These are phyloP conservation scores for Hetaerina americana DNA, from an alignment of 1,140 invertebrate genomes.

Conservation along the genomic window DNA sequence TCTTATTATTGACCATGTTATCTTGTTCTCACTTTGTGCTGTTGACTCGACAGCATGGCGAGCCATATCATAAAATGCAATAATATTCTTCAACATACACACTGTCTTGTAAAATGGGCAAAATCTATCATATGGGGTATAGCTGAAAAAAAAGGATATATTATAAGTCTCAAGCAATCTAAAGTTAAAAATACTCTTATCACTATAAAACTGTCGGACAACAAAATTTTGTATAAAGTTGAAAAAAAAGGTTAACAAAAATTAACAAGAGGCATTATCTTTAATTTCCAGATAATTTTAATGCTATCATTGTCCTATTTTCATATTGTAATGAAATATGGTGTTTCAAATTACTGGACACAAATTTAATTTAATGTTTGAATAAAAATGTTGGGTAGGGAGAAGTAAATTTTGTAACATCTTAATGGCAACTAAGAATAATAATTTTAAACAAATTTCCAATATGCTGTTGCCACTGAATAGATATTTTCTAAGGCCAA, in stretches of 20 bases:
- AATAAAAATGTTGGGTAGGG: too few species aligned
- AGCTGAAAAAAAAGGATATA: constrained; percentile 41
- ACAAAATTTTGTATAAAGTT: constrained; percentile 5
- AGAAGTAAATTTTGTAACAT: too few species aligned
- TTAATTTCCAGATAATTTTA: too few species aligned
- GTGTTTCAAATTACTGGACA: too few species aligned
- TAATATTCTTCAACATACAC: constrained; percentile 97
- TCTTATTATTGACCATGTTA: constrained; percentile 95
- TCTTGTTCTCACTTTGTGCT: constrained; percentile 97
- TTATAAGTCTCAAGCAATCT: neutral
- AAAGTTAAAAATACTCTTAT: constrained; percentile 10
- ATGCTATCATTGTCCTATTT: too few species aligned
- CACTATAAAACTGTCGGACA: neutral
- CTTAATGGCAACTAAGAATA: too few species aligned
- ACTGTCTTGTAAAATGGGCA: constrained; percentile 99
- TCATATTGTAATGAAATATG: too few species aligned
- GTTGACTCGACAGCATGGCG: constrained; percentile 95
- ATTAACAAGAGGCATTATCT: too few species aligned
- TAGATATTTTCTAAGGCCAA: too few species aligned
- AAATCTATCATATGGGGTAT: constrained; percentile 92
- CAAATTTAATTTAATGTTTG: too few species aligned
- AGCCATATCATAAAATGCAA: constrained; percentile 95
- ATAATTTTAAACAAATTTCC: too few species aligned
- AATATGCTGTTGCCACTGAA: too few species aligned
- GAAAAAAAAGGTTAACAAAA: neutral